These are phyloP conservation scores for Panthera leo DNA, from an alignment of 2,113 vertebrate species.

Conservation along the genomic window DNA sequence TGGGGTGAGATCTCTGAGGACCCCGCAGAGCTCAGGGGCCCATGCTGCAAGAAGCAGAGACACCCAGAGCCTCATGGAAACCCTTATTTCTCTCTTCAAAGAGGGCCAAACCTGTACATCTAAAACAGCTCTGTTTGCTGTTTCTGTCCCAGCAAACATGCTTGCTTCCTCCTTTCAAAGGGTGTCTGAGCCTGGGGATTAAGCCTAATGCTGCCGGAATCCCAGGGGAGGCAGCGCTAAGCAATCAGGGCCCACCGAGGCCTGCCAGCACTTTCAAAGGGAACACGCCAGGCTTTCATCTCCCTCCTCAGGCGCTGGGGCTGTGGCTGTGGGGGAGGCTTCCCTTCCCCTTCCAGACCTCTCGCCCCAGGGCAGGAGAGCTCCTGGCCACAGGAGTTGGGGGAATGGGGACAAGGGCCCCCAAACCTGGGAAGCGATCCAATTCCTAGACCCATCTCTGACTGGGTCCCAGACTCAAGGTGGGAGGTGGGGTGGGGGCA, in stretches of 20 bases:
- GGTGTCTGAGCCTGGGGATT: slow-evolving; percentile 76
- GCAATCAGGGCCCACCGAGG: slow-evolving; percentile 36
- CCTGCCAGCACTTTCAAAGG: slow-evolving; percentile 68
- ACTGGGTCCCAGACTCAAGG: not conserved
- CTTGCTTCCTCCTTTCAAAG: slow-evolving; percentile 77
- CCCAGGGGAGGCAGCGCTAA: slow-evolving; percentile 27
- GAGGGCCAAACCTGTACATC: slow-evolving; percentile 39
- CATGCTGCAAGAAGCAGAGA: rapidly evolving
- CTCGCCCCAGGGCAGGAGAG: not conserved
- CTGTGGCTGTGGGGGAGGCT: not conserved
- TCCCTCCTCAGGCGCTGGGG: not conserved
- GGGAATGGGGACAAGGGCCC: not conserved
- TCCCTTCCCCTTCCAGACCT: not conserved
- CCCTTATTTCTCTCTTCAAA: slow-evolving; percentile 66
- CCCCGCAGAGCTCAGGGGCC: not conserved
- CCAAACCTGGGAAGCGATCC: not conserved
- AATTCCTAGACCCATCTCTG: not conserved
- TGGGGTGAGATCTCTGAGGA: not conserved
- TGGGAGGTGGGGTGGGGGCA: not conserved
- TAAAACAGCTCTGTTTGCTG: slow-evolving; percentile 46
- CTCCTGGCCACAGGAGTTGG: not conserved
- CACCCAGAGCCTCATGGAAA: not conserved
- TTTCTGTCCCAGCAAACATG: slow-evolving; percentile 41
- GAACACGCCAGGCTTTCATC: slow-evolving; percentile 61
- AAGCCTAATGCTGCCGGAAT: slow-evolving; percentile 69